Evolutionary conservation across 2,113 vertebrate species (phyloP), one percentile per base, ranked within the genome.

Genomic region (Chitala chitala): DNA sequence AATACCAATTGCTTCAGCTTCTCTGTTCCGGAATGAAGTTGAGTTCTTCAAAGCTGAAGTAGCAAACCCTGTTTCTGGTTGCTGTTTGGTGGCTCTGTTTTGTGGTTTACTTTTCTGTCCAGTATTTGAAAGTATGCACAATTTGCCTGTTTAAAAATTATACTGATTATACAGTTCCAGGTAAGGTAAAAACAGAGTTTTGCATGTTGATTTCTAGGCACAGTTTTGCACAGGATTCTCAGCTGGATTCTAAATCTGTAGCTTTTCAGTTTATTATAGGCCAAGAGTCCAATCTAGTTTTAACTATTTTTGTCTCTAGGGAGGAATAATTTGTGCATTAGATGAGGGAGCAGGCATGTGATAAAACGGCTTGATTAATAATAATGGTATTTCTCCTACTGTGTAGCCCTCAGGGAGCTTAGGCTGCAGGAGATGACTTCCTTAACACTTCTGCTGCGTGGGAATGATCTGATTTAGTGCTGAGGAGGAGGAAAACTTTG

Each of bases 341-440:
- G 40, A 68, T 26, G 26, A 46, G 40, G 42, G 64, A 3, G 24
- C 22, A 36, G 12, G 42, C 64, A 29, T 46, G 4, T 68, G 64
- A 68, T 68, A 46, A 68, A 68, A 42, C 24, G 38, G 42, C n/a
- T 46, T 68, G 64, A 68, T 68, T 68, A 68, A 68, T 68, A 68
- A 68, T 68, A 68, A 68, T 68, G 64, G 46, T 68, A 38, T 68
- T 68, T 68, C 64, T 68, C 40, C 64, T 68, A 29, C 64, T 48
- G 42, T 46, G 40, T 10, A 68, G 64, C 64, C 64, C 64, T 68
- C n/a, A 15, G 64, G 42, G 64, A 68, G 13, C 17, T 24, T 4
- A 22, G 22, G 42, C 40, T 68, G 12, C n/a, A 44, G 24, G 64
- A 46, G 13, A n/a, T n/a, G 22, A 17, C 64, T 68, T 46, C 64